Evolutionary conservation across 2,888 invertebrate species (phyloP), one percentile per base, ranked within the genome.

Genomic region (Furcula furcula): DNA sequence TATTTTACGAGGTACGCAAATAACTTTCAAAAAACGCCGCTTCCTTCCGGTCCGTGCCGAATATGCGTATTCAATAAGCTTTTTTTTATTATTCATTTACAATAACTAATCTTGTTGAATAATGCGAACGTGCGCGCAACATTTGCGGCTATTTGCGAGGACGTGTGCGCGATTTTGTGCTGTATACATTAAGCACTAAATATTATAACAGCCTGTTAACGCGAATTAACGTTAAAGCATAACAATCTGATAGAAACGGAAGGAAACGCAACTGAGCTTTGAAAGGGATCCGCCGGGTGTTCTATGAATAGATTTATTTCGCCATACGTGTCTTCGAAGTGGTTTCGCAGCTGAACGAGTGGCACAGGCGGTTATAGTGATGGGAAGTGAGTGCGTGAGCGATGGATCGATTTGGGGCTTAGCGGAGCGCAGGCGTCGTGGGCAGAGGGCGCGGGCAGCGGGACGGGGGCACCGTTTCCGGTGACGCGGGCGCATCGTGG

Each of bases 401-500:
- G 74, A 66, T 63, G 76, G 73, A 57, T 68, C 66, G 75, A 64
- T 69, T 81, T 66, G 77, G 75, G 77, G 81, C 82, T 84, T 82
- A 79, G 76, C 61, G 57, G 40, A 47, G 64, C 49, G 60, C 65
- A 55, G 61, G 63, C 61, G 71, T 63, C 63, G 65, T 40, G 59
- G 65, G 61, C 55, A 59, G 51, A 48, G 48, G 36, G 46, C 40
- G 46, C 37, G 46, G 39, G 29, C 46, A 36, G 57, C 40, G 58
- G 48, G 39, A 39, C 29, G 50, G 55, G 65, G 65, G 66, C 65
- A 51, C 63, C 65, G 71, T 74, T 83, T 86, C 85, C 86, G 85
- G 85, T 76, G 63, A 72, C 77, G 78, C 78, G 66, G 71, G 76
- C 81, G 77, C 81, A 79, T 72, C 88, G 88, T 87, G 87, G 86